phyloP scores from a whole-genome alignment of 2,888 invertebrate genomes.

The Scaptomyza tumidula region DNA sequence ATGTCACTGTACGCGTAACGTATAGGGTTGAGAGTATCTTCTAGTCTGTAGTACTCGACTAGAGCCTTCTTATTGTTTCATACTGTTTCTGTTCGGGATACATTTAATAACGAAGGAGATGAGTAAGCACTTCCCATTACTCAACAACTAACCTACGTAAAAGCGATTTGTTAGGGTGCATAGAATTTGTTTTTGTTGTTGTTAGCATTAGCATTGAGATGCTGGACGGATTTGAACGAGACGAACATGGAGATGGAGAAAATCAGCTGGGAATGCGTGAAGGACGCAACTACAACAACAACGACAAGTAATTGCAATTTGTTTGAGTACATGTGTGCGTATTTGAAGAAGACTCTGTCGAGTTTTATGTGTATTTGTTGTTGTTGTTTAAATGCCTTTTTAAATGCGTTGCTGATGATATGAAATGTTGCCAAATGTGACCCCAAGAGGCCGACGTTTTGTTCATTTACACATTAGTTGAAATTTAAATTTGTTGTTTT shows the following conservation, averaged over 20 bases:
- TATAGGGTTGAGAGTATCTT: no score
- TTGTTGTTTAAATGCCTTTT: slow-evolving; percentile 49
- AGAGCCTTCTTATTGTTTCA: no score
- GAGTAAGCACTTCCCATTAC: slow-evolving; percentile 26
- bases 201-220: slow-evolving; percentile 64
- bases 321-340: background rate
- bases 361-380: slow-evolving; percentile 8
- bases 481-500: slow-evolving; percentile 59
- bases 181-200: slow-evolving; percentile 55
- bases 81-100: no score
- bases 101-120: background rate
- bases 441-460: slow-evolving; percentile 71
- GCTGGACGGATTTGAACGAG: slow-evolving; percentile 12
- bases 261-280: slow-evolving; percentile 73
- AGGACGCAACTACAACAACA: slow-evolving; percentile 53
- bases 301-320: slow-evolving; percentile 54
- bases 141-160: slow-evolving; percentile 52
- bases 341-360: slow-evolving; percentile 59
- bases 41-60: no score
- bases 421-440: slow-evolving; percentile 76
- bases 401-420: slow-evolving; percentile 70
- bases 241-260: slow-evolving; percentile 27
- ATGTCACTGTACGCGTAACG: no score
- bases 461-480: slow-evolving; percentile 77
- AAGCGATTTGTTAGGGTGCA: slow-evolving; percentile 35